These are phyloP conservation scores for Lordiphosa andalusiaca DNA, from an alignment of 2,888 invertebrate genomes.

Conservation along the genomic window DNA sequence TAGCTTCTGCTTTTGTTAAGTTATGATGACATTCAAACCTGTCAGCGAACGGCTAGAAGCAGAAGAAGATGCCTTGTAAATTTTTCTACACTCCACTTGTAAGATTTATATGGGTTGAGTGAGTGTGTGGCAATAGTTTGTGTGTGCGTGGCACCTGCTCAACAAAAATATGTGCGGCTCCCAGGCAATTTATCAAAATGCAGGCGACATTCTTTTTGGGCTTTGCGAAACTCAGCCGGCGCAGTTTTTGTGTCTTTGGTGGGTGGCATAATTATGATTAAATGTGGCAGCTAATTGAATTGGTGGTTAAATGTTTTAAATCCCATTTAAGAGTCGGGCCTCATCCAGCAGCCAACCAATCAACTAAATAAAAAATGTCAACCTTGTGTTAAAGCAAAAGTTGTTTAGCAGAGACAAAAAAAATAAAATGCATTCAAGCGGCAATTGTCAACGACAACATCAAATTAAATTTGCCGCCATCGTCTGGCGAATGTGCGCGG, in stretches of 20 bases:
- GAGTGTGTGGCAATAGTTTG: slow-evolving; percentile 59
- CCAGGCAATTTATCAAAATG: slow-evolving; percentile 52
- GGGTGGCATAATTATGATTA: slow-evolving; percentile 31
- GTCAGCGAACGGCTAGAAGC: slow-evolving; percentile 41
- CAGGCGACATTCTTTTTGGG: slow-evolving; percentile 33
- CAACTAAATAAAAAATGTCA: slow-evolving; percentile 27
- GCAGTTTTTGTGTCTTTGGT: slow-evolving; percentile 24
- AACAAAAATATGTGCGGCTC: slow-evolving; percentile 31
- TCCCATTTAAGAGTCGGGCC: slow-evolving; percentile 35
- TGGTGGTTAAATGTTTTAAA: slow-evolving; percentile 41
- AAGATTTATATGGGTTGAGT: slow-evolving; percentile 57
- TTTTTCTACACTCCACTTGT: slow-evolving; percentile 36
- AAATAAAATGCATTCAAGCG: slow-evolving; percentile 45
- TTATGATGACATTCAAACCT: slow-evolving; percentile 70
- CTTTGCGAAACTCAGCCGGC: slow-evolving; percentile 55
- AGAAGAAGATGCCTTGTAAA: slow-evolving; percentile 8
- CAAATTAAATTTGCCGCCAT: slow-evolving; percentile 42
- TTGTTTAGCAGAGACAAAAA: slow-evolving; percentile 15
- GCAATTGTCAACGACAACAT: slow-evolving; percentile 53
- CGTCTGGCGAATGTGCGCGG: slow-evolving; percentile 51
- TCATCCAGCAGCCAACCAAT: slow-evolving; percentile 24
- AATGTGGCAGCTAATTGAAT: slow-evolving; percentile 59
- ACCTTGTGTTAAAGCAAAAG: slow-evolving; percentile 28
- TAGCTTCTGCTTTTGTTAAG: slow-evolving; percentile 36
- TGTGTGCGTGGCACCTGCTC: slow-evolving; percentile 29